Percentiles rank a stretch among this genome's conserved stretches.
Conservation (phyloP, 2,113 vertebrate species). For the Arenaria interpres region DNA sequence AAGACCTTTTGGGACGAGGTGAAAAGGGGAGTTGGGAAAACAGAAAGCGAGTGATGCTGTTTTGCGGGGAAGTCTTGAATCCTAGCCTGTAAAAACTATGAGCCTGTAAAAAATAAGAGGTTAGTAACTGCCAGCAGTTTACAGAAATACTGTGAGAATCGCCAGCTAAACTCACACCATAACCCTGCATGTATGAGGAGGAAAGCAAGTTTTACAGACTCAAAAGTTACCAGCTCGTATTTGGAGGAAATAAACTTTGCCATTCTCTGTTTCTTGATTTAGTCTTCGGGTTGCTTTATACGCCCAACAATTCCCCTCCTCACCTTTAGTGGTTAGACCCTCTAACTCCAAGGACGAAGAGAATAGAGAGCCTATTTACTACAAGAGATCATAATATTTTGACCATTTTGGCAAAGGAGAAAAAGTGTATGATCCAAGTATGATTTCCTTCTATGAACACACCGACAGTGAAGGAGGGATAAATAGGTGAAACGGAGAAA, state of each 20-base stretch:
- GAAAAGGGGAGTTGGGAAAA: conserved; percentile 19
- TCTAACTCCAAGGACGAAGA: background rate
- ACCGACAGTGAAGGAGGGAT: background rate
- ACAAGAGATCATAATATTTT: background rate
- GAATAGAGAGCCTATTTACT: background rate
- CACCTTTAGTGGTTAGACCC: background rate
- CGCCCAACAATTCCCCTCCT: background rate
- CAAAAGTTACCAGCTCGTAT: background rate
- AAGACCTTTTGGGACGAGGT: background rate
- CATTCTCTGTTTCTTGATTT: background rate
- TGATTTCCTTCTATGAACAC: background rate
- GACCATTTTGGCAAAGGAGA: background rate
- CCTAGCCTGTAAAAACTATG: background rate
- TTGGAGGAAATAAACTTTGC: background rate
- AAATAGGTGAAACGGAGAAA: background rate
- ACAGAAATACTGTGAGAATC: background rate
- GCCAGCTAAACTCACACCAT: background rate
- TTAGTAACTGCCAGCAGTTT: background rate
- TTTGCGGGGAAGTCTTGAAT: conserved; percentile 18
- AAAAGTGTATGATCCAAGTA: background rate
- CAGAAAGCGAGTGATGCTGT: background rate
- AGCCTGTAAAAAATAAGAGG: background rate
- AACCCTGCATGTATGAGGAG: background rate
- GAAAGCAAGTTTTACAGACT: background rate
- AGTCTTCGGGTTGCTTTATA: background rate